Evolutionary conservation across 1,140 invertebrate species (phyloP).

Genomic region (Pseudoatta argentina): DNA sequence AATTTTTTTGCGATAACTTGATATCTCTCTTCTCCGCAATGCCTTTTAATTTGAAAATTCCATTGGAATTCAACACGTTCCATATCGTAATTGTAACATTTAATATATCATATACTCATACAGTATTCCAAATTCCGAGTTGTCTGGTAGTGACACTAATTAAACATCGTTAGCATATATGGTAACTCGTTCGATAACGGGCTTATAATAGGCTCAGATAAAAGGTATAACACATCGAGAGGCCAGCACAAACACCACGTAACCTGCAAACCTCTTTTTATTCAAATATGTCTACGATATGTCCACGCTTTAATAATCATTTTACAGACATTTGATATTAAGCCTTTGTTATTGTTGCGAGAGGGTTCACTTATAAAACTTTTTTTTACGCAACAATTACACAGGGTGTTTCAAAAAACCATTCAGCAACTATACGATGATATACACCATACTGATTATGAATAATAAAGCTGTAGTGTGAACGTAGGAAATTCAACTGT

Average conservation of each 20-base stretch:
- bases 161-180: conserved; percentile 61
- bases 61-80: not conserved
- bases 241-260: not conserved
- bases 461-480: too few species aligned
- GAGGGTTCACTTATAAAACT: not conserved
- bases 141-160: conserved; percentile 51
- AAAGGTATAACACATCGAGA: not conserved
- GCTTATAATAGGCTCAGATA: conserved; percentile 40
- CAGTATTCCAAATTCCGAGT: conserved; percentile 23
- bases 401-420: too few species aligned
- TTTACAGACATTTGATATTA: conserved; percentile 47
- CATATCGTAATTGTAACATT: not conserved
- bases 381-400: conserved; percentile 1
- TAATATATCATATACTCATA: not conserved
- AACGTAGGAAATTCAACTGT: too few species aligned
- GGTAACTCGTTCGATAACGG: conserved; percentile 61
- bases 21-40: not conserved
- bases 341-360: not conserved
- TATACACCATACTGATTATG: too few species aligned
- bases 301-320: conserved; percentile 20
- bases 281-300: conserved; percentile 56
- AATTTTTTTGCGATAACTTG: not conserved
- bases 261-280: conserved; percentile 39
- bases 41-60: conserved; percentile 11
- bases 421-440: too few species aligned